phyloP scores from a whole-genome alignment of 2,888 invertebrate genomes.

The Cheilosia vernalis region DNA sequence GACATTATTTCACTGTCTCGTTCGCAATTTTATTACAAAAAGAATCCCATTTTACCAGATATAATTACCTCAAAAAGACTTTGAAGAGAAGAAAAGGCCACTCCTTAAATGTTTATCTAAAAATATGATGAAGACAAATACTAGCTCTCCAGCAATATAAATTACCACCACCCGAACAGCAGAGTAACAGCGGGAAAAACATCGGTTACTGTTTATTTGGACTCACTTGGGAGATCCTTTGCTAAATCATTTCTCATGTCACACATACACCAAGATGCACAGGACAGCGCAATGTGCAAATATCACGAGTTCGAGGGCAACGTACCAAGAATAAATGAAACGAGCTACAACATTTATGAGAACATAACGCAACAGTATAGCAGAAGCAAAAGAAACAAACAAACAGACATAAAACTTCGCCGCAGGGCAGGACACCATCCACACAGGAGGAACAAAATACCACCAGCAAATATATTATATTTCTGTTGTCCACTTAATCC shows the following conservation, averaged over 20 bases:
- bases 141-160: conserved; percentile 36
- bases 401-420: not conserved
- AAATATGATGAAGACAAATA: conserved; percentile 64
- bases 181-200: conserved; percentile 27
- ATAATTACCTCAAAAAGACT: conserved; percentile 47
- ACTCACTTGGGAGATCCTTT: conserved; percentile 56
- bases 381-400: conserved; percentile 12
- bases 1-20: not conserved
- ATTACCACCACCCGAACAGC: conserved; percentile 21
- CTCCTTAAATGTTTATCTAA: conserved; percentile 21
- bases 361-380: not conserved
- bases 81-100: not conserved
- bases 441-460: conserved; percentile 34
- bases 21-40: conserved; percentile 18
- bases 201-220: conserved; percentile 56
- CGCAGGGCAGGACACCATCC: conserved; percentile 8
- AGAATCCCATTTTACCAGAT: conserved; percentile 23
- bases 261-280: conserved; percentile 17
- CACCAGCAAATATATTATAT: conserved; percentile 63
- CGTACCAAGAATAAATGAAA: conserved; percentile 19
- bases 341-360: conserved; percentile 26
- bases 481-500: conserved; percentile 80
- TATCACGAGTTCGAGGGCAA: not conserved
- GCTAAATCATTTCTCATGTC: conserved; percentile 62
- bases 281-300: not conserved